Percentiles rank a stretch among this genome's conserved stretches.
phyloP scores from a whole-genome alignment of 2,113 vertebrate species.

The Eudyptes chrysolophus region DNA sequence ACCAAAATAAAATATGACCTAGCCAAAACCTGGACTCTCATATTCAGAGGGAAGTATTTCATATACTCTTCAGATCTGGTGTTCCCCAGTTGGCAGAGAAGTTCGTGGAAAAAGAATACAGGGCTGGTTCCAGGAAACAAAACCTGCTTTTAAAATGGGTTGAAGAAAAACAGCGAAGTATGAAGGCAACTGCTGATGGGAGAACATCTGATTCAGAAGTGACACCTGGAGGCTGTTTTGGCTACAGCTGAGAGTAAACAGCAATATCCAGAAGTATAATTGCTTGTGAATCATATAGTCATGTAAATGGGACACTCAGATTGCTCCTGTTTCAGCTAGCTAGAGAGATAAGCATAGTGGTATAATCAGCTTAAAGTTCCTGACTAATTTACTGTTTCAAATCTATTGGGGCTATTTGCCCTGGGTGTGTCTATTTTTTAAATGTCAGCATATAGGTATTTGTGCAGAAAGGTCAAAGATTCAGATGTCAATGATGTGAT shows the following conservation, averaged over 20 bases:
- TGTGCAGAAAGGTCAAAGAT: neutral
- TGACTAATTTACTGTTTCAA: neutral
- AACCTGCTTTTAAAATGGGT: neutral
- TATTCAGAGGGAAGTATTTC: neutral
- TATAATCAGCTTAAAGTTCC: neutral
- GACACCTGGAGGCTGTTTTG: neutral
- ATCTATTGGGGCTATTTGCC: neutral
- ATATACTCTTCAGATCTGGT: neutral
- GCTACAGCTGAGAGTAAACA: neutral
- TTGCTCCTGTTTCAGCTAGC: neutral
- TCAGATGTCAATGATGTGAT: neutral
- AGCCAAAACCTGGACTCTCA: neutral
- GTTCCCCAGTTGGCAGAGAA: neutral
- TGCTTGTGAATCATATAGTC: neutral
- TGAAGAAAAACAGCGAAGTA: neutral
- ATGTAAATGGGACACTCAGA: neutral
- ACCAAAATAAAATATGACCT: neutral
- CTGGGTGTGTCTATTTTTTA: neutral
- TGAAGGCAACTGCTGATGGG: neutral
- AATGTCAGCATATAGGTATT: neutral
- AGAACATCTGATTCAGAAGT: neutral
- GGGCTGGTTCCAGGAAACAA: neutral
- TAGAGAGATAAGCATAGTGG: neutral
- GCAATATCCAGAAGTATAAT: neutral
- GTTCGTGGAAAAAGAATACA: neutral